Conservation (phyloP, 2,797 vertebrate species). For the Selene dorsalis region DNA sequence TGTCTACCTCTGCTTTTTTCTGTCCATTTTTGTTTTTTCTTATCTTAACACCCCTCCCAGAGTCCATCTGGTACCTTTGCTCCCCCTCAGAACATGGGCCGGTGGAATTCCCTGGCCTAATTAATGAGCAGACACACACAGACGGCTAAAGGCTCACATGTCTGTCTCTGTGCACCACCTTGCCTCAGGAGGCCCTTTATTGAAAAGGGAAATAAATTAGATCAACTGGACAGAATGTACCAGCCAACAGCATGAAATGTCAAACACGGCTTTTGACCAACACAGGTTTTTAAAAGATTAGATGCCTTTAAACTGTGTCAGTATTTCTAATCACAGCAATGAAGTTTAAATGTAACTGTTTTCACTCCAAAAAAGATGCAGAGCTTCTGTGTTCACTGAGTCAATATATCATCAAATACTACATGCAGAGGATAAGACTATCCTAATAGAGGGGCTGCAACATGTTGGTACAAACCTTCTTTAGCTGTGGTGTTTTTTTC, state of each 20-base stretch:
- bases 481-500: background rate
- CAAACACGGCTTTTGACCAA: constrained; percentile 49
- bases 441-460: background rate
- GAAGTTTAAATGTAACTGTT: background rate
- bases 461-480: background rate
- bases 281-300: constrained; percentile 31
- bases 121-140: constrained; percentile 87
- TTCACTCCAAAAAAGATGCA: background rate
- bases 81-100: constrained; percentile 82
- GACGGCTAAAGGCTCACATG: constrained; percentile 82
- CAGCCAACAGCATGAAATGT: constrained; percentile 74
- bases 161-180: constrained; percentile 77
- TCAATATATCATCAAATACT: background rate
- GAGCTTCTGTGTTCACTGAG: background rate
- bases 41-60: constrained; percentile 80
- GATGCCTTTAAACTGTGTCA: constrained; percentile 5
- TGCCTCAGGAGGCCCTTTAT: constrained; percentile 81
- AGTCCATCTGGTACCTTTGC: constrained; percentile 89
- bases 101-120: constrained; percentile 88
- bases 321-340: background rate
- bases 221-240: constrained; percentile 81
- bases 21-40: constrained; percentile 72
- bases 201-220: constrained; percentile 84
- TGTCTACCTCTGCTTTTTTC: constrained; percentile 47
- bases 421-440: background rate